Percentiles rank a stretch among this genome's conserved stretches.
These are phyloP conservation scores for Trisateles emortualis DNA, from an alignment of 2,888 invertebrate genomes.

Conservation along the genomic window DNA sequence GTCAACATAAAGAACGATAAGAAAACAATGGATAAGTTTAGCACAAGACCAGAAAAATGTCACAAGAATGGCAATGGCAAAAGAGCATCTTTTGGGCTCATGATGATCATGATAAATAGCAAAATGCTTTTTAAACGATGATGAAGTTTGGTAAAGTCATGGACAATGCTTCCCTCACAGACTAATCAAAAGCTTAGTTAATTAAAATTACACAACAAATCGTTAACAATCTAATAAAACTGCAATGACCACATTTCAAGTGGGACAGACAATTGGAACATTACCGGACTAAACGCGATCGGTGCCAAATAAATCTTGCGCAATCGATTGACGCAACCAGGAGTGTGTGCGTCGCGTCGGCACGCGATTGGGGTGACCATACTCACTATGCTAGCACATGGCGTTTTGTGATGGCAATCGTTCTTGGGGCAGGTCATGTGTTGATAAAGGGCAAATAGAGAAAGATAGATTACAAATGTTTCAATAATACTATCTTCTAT, in stretches of 20 bases:
- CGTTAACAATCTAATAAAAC: conserved; percentile 16
- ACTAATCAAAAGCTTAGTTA: neutral
- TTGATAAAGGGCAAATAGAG: neutral
- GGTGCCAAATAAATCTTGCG: conserved; percentile 71
- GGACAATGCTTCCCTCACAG: no score
- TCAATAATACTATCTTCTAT: neutral
- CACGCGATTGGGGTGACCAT: conserved; percentile 35
- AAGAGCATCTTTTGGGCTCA: no score
- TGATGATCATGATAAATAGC: no score
- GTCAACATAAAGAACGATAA: no score
- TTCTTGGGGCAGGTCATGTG: conserved; percentile 10
- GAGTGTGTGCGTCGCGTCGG: conserved; percentile 25
- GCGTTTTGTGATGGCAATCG: conserved; percentile 1
- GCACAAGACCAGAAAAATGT: no score
- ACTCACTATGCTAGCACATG: neutral
- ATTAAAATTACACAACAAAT: conserved; percentile 19
- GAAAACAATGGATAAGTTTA: no score
- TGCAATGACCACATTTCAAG: conserved; percentile 27
- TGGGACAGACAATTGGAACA: conserved; percentile 47
- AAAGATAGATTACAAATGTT: neutral
- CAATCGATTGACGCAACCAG: conserved; percentile 56
- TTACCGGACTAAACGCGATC: conserved; percentile 42
- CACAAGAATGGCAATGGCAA: no score
- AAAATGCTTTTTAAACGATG: no score
- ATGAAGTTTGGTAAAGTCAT: no score